Conservation (phyloP, 2,113 vertebrate species). For the Andinoacara biseriatus region DNA sequence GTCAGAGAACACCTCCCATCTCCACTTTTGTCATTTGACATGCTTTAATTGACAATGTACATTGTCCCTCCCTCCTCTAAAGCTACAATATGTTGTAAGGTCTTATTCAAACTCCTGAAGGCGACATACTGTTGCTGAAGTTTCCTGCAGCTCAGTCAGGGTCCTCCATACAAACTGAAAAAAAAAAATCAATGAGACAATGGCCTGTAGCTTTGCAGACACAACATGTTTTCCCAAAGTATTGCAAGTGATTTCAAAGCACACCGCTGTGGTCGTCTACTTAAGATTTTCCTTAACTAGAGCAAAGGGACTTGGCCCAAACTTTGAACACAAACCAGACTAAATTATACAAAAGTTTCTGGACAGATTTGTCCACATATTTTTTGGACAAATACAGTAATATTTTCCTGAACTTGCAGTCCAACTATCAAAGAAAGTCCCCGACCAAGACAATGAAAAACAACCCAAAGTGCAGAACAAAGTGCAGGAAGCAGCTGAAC, state of each 20-base stretch:
- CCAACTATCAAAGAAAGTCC: background rate
- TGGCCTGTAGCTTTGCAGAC: background rate
- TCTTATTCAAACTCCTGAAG: background rate
- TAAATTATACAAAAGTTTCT: background rate
- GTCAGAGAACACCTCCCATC: conserved; percentile 48
- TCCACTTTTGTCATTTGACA: conserved; percentile 42
- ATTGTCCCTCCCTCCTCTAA: conserved; percentile 22
- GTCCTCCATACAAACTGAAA: background rate
- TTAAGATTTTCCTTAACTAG: background rate
- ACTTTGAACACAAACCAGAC: background rate
- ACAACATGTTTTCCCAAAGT: background rate
- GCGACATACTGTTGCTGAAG: background rate
- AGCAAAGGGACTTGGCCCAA: background rate
- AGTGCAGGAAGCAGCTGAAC: conserved; percentile 2
- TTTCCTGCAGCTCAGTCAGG: background rate
- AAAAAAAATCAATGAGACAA: background rate
- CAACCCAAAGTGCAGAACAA: background rate
- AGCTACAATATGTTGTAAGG: background rate
- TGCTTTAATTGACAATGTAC: conserved; percentile 53
- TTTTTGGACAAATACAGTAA: background rate
- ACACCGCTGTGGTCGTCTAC: background rate
- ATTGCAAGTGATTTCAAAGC: background rate
- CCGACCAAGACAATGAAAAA: background rate
- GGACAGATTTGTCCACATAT: background rate
- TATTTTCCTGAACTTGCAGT: background rate